phyloP scores from a whole-genome alignment of 2,888 invertebrate species.

The Itoplectis maculator region DNA sequence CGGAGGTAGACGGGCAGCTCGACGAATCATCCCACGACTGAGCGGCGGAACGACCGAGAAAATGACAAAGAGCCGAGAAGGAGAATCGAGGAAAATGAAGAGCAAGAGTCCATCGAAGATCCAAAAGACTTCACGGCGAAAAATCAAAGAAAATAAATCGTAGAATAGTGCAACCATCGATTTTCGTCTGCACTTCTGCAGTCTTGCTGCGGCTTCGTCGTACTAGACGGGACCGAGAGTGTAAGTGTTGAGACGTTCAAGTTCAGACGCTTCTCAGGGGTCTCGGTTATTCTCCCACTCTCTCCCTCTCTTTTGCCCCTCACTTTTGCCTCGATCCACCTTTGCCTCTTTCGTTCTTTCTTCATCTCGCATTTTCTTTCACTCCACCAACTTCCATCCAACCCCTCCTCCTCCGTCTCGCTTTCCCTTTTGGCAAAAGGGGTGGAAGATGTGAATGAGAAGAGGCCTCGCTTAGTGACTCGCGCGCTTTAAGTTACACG shows the following conservation, averaged over 20 bases:
- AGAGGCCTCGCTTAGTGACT: slow-evolving; percentile 48
- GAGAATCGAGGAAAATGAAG: slow-evolving; percentile 12
- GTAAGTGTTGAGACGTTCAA: slow-evolving; percentile 51
- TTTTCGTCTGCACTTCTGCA: background rate
- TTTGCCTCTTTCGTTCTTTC: slow-evolving; percentile 4
- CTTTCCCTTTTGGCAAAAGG: slow-evolving; percentile 47
- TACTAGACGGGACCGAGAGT: slow-evolving; percentile 27
- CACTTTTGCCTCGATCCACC: background rate
- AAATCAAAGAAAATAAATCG: background rate
- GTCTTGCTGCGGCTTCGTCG: background rate
- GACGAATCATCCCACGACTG: background rate
- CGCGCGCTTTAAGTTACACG: slow-evolving; percentile 42
- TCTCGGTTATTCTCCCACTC: slow-evolving; percentile 42
- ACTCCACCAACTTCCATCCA: slow-evolving; percentile 2
- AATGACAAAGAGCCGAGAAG: background rate
- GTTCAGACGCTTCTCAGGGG: slow-evolving; percentile 48
- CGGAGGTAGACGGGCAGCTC: background rate
- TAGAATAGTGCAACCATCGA: slow-evolving; percentile 11
- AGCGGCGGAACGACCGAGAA: slow-evolving; percentile 12
- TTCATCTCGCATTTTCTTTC: slow-evolving; percentile 44
- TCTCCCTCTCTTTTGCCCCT: slow-evolving; percentile 22
- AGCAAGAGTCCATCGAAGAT: slow-evolving; percentile 31
- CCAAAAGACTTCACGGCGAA: background rate
- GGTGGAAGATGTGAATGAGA: background rate
- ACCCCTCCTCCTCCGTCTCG: slow-evolving; percentile 14